Base-by-base conservation (phyloP, 2,888 invertebrate species). In the Noctua janthina region DNA sequence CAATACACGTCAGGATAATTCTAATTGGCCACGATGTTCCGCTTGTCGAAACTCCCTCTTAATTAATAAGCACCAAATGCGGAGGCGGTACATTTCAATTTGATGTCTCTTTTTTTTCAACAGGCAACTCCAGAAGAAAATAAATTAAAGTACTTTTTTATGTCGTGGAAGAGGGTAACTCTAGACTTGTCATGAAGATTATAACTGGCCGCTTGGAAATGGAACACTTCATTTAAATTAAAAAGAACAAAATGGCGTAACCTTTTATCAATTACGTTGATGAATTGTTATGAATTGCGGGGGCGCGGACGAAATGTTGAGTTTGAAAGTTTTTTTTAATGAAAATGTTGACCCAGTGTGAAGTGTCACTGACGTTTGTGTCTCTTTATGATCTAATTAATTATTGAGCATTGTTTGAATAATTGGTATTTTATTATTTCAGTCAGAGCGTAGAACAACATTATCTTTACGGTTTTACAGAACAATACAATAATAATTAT, bases 111-210 rank as follows among this genome's bases (percentile, higher is more conserved):
- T 83, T 86, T 84, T 59, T 86, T 82, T 74, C 56, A 67, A 74
- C 74, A 43, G 79, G 81, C 85, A 79, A 85, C 71, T 68, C 69
- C 54, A 76, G 75, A 85, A 66, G 64, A 79, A 83, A 85, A 84
- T 87, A 82, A 87, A 86, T 84, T 87, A 77, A 89, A 87, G 83
- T 81, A 82, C 82, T 83, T 89, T 89, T 89, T 88, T 82, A 80
- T 84, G 76, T 81, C 81, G 77, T 68, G 70, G 20, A 83, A 87
- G 85, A 76, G 69, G 85, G 64, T 79, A 82, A 82, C 85, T 86
- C 85, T 85, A 71, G 67, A 54, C 68, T 80, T 81, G 29, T 79
- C 67, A 76, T 72, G 72, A 79, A 86, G 77, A 88, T 79, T 74
- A 84, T 79, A 79, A 85, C 83, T 79, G 80, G 87, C 79, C 64